Evolutionary conservation across 2,113 vertebrate species (phyloP).

Genomic region (Microcebus murinus): DNA sequence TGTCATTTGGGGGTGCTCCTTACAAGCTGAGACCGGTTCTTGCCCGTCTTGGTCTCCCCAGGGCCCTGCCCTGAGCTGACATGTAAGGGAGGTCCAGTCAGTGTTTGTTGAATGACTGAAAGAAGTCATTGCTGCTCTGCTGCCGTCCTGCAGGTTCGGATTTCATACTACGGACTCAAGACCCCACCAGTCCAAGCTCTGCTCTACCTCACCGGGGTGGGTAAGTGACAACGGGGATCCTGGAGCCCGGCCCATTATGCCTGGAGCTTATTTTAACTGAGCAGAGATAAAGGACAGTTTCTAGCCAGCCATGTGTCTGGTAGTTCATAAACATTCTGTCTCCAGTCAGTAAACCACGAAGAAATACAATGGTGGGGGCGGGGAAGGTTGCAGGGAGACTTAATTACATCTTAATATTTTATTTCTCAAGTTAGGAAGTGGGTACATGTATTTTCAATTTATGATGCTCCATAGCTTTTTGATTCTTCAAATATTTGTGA

Average conservation of each 20-base stretch:
- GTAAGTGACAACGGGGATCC: constrained; percentile 77
- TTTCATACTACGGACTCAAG: constrained; percentile 79
- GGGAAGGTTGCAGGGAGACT: fast-evolving
- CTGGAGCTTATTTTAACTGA: neutral
- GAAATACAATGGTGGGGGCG: neutral
- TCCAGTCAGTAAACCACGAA: neutral
- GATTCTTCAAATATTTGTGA: neutral
- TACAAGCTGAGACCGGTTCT: neutral
- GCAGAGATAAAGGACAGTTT: neutral
- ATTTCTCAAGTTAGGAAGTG: neutral
- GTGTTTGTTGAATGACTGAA: constrained; percentile 34
- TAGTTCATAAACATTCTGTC: neutral
- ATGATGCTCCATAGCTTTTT: neutral
- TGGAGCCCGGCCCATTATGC: too few relatives aligned
- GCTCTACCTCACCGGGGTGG: constrained; percentile 85
- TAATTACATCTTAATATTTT: neutral
- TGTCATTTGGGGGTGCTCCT: fast-evolving
- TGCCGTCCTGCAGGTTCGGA: constrained; percentile 79
- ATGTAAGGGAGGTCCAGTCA: neutral
- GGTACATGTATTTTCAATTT: neutral
- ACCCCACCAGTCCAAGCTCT: constrained; percentile 65
- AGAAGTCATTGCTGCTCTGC: neutral
- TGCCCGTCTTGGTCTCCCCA: neutral
- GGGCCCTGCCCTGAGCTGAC: neutral
- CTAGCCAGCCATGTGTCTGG: too few relatives aligned